These are phyloP conservation scores for Agrochola lychnidis DNA, from an alignment of 2,888 invertebrate species.

Conservation along the genomic window DNA sequence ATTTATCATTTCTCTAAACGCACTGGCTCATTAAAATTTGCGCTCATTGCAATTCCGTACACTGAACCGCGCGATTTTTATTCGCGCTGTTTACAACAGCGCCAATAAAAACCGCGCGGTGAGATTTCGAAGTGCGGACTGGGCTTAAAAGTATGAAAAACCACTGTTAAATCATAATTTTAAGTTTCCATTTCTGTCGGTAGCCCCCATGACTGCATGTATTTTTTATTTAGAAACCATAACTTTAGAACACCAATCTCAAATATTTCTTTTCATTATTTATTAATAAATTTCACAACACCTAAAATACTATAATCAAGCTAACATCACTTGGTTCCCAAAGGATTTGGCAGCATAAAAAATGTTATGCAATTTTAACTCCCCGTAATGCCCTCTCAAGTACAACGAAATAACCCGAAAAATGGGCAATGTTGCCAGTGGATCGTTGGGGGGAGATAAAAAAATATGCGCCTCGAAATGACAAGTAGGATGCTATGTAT, in stretches of 20 bases:
- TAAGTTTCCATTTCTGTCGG: neutral
- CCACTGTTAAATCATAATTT: neutral
- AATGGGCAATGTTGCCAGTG: constrained; percentile 65
- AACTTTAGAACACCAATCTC: neutral
- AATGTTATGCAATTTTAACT: constrained; percentile 71
- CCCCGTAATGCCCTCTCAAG: constrained; percentile 69
- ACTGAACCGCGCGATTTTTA: too few relatives aligned
- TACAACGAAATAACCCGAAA: constrained; percentile 73
- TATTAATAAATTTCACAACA: neutral
- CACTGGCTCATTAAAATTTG: too few relatives aligned
- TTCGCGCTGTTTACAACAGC: too few relatives aligned
- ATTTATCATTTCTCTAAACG: too few relatives aligned
- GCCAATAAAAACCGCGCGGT: too few relatives aligned
- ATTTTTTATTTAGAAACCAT: neutral
- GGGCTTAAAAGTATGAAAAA: neutral
- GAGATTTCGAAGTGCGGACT: too few relatives aligned
- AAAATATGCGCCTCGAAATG: constrained; percentile 79
- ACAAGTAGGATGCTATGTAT: constrained; percentile 70
- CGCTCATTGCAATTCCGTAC: too few relatives aligned
- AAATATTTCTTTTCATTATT: neutral
- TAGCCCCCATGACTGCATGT: neutral
- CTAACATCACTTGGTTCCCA: constrained; percentile 29
- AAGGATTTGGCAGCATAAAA: constrained; percentile 56
- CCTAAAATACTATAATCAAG: constrained; percentile 37
- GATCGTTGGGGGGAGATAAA: constrained; percentile 77